A percentile compares a stretch with the other conserved stretches of the same genome.
phyloP scores from a whole-genome alignment of 2,888 invertebrate genomes.

The Lasioglossum zephyrum region DNA sequence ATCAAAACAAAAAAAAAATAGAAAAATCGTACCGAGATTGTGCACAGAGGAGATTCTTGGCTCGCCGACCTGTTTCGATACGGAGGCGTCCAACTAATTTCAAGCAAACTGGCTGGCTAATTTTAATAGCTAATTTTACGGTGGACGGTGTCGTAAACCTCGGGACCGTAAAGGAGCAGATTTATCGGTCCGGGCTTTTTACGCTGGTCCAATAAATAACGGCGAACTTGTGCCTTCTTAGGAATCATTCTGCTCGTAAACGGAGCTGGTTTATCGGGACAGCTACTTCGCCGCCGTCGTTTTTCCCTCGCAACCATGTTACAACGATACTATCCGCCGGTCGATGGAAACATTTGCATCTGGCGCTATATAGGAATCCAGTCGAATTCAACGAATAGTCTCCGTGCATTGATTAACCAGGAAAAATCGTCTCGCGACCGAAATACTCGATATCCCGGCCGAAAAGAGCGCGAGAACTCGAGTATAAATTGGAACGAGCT shows the following conservation, averaged over 20 bases:
- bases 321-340: background rate
- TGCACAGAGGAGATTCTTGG: background rate
- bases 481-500: background rate
- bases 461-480: background rate
- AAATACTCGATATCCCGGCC: background rate
- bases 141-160: slow-evolving; percentile 40
- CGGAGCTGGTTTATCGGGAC: slow-evolving; percentile 36
- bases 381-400: slow-evolving; percentile 13
- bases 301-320: background rate
- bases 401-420: slow-evolving; percentile 22
- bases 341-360: slow-evolving; percentile 39
- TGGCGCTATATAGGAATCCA: slow-evolving; percentile 23
- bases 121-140: slow-evolving; percentile 52
- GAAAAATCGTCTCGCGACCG: background rate
- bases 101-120: slow-evolving; percentile 31
- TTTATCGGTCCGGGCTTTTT: slow-evolving; percentile 31
- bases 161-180: slow-evolving; percentile 27
- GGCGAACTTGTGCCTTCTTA: slow-evolving; percentile 10
- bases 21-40: background rate
- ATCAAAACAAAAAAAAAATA: background rate
- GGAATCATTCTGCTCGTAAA: slow-evolving; percentile 40
- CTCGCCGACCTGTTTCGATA: background rate
- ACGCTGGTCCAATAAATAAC: slow-evolving; percentile 44
- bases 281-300: slow-evolving; percentile 12
- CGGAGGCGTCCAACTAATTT: slow-evolving; percentile 12